phyloP scores from a whole-genome alignment of 2,888 invertebrate genomes.

The Agrochola circellaris region DNA sequence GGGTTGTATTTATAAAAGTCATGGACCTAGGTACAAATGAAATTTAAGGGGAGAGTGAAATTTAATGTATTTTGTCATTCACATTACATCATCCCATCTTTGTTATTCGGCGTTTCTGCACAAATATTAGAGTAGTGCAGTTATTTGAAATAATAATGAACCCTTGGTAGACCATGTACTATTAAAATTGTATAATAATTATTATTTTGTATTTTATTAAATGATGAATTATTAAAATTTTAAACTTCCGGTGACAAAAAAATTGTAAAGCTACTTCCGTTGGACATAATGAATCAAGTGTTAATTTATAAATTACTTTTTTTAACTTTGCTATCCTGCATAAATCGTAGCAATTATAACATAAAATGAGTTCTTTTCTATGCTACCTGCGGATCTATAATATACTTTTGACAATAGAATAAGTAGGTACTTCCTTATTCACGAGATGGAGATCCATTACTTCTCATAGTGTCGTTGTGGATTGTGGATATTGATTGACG shows the following conservation, averaged over 20 bases:
- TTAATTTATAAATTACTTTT: not conserved
- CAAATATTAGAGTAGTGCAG: not conserved
- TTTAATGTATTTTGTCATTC: not conserved
- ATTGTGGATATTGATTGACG: slow-evolving; percentile 27
- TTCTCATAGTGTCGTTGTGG: slow-evolving; percentile 8
- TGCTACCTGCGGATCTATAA: slow-evolving; percentile 18
- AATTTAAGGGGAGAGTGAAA: not conserved
- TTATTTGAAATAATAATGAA: slow-evolving; percentile 1
- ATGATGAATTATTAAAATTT: not conserved
- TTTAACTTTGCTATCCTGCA: not conserved
- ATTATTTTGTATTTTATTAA: not conserved
- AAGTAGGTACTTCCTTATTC: slow-evolving; percentile 25
- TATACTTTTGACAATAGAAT: slow-evolving; percentile 19
- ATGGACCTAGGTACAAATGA: not conserved
- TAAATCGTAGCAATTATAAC: not conserved
- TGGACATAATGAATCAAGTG: not conserved
- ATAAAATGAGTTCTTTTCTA: not conserved
- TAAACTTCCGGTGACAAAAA: slow-evolving; percentile 1
- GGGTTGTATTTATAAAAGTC: no score
- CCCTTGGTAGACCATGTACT: not conserved
- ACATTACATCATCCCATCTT: not conserved
- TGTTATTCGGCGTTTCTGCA: not conserved
- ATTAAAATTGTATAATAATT: not conserved
- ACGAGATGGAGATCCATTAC: slow-evolving; percentile 13
- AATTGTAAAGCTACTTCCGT: not conserved